Evolutionary conservation across 2,797 vertebrate species (phyloP).

Genomic region (Amphiprion clarkii): DNA sequence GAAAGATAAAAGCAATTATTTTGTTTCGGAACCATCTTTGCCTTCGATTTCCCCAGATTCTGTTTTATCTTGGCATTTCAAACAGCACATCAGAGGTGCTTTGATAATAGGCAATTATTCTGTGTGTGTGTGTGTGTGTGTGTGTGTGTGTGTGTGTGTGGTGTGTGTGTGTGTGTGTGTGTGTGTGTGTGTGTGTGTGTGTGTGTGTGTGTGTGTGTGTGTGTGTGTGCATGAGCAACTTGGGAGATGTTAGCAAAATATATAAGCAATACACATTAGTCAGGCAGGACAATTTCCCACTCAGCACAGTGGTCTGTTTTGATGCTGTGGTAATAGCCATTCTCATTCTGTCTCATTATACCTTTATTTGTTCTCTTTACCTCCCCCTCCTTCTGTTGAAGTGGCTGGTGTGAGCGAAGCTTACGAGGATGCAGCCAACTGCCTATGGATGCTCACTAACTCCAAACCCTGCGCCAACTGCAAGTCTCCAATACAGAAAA

Average conservation of each 20-base stretch:
- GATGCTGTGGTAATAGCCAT: conserved; percentile 55
- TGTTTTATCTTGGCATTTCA: conserved; percentile 64
- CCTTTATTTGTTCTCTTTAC: conserved; percentile 69
- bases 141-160: conserved; percentile 33
- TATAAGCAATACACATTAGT: conserved; percentile 68
- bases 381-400: conserved; percentile 67
- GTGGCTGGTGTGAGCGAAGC: conserved; percentile 98
- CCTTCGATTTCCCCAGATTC: conserved; percentile 62
- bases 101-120: conserved; percentile 73
- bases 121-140: conserved; percentile 34
- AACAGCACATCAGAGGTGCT: conserved; percentile 63
- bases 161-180: not conserved
- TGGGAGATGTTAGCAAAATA: conserved; percentile 65
- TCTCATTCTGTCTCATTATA: conserved; percentile 69
- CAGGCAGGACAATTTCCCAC: conserved; percentile 59
- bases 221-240: conserved; percentile 42
- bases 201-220: conserved; percentile 45
- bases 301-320: conserved; percentile 53
- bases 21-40: conserved; percentile 51
- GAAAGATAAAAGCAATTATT: conserved; percentile 67
- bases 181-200: conserved; percentile 43
- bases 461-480: conserved; percentile 98
- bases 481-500: conserved; percentile 99
- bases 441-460: conserved; percentile 97
- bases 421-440: conserved; percentile 98